Evolutionary conservation across 2,888 invertebrate genomes (phyloP), one percentile per base, ranked within the genome.

Genomic region (Ellobium chinense): DNA sequence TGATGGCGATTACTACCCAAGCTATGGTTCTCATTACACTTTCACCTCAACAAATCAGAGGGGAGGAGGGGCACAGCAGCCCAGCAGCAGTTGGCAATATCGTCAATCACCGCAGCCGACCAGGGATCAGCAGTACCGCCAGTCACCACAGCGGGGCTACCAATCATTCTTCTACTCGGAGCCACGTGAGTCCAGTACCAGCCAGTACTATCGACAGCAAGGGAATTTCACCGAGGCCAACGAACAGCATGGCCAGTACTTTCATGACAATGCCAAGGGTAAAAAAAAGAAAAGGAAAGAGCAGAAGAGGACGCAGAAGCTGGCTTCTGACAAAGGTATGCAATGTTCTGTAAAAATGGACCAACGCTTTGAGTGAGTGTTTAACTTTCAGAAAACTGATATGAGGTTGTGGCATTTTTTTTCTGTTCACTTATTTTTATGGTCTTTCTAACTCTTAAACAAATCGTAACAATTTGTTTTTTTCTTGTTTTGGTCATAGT

Each of bases 181-280:
- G n/a, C n/a, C n/a, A n/a, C n/a, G n/a, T n/a, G 29, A 39, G 46
- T 34, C 76, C 9, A 27, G 56, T 21, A 27, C 66, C 1, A 76
- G 66, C 27, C 34, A 65, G n/a, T 27, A 31, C 54, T 76, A 66
- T 56, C 56, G 31, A 2, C 63, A 18, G n/a, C 34, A 65, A 24
- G 5, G n/a, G 2, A 76, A 54, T n/a, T 76, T 76, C 21, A 36
- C 76, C 36, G 39, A 63, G 9, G 27, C 76, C n/a, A 76, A 65
- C 18, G 12, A 39, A 4, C 14, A 54, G 7, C 76, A 76, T 76
- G 76, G 76, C 18, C 65, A 76, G 76, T 76, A 34, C 58, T 76
- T 65, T 63, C 65, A 66, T 29, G 76, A 66, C 1, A 65, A 54
- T 21, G 0, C 58, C 5, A 73, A 58, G 37, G 37, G 39, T 12